Percentiles rank a stretch among this genome's conserved stretches.
Conservation (phyloP, 1,140 invertebrate genomes). For the Monochamus saltuarius region DNA sequence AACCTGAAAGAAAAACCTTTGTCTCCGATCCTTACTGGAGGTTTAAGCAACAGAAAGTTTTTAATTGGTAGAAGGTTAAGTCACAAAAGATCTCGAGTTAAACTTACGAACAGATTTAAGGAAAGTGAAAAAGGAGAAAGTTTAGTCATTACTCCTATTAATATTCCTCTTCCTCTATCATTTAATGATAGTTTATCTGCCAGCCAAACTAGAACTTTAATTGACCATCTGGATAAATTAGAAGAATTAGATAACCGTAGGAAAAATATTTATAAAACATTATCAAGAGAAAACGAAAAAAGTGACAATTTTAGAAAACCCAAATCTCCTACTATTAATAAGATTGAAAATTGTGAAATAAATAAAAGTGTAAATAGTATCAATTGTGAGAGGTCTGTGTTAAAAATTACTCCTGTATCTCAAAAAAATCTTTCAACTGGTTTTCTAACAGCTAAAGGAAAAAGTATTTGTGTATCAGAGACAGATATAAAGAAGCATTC, state of each 20-base stretch:
- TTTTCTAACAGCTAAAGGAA: constrained; percentile 41
- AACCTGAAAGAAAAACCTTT: constrained; percentile 14
- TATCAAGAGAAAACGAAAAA: neutral
- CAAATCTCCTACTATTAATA: constrained; percentile 8
- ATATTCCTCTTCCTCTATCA: neutral
- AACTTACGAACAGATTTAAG: constrained; percentile 17
- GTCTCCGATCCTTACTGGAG: constrained; percentile 29
- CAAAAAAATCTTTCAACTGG: neutral
- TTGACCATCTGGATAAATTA: constrained; percentile 23
- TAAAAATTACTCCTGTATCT: neutral
- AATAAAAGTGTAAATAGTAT: neutral
- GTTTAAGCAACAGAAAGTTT: constrained; percentile 19
- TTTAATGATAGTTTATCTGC: constrained; percentile 10
- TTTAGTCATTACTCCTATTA: too few relatives aligned
- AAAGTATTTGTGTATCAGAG: constrained; percentile 48
- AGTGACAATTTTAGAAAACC: constrained; percentile 20
- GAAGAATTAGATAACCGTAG: constrained; percentile 27
- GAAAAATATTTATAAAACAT: constrained; percentile 15
- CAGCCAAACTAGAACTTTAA: constrained; percentile 14
- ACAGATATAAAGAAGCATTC: constrained; percentile 45
- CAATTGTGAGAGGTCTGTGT: neutral
- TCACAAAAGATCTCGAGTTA: constrained; percentile 14
- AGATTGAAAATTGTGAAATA: neutral
- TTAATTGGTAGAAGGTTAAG: constrained; percentile 10
- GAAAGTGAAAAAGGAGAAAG: neutral